Percentiles rank a stretch among this genome's conserved stretches.
Conservation (phyloP, 2,888 invertebrate species). For the Artemia sinica region DNA sequence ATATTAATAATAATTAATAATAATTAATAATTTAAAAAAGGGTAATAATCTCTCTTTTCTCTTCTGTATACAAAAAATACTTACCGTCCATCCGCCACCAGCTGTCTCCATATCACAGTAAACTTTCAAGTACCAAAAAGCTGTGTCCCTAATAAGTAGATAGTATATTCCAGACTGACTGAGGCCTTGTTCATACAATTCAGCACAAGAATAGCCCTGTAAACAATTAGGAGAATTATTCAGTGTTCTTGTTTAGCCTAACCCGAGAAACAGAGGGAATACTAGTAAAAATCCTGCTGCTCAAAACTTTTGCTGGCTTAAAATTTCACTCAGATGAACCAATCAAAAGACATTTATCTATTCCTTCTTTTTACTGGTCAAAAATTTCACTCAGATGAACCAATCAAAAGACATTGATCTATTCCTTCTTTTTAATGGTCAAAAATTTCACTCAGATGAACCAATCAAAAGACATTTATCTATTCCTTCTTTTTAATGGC, state of each 20-base stretch:
- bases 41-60: no score
- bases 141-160: conserved; percentile 71
- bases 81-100: conserved; percentile 85
- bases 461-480: no score
- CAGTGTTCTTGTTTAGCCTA: neutral
- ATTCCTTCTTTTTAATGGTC: no score
- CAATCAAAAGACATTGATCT: no score
- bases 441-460: no score
- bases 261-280: neutral
- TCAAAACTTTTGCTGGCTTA: neutral
- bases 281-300: neutral
- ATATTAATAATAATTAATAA: no score
- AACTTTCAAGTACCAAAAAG: conserved; percentile 81
- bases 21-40: no score
- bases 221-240: neutral
- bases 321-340: no score
- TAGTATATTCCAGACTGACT: conserved; percentile 71
- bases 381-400: neutral
- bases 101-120: conserved; percentile 73
- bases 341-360: no score
- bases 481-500: conserved; percentile 9
- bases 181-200: conserved; percentile 67
- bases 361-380: conserved; percentile 1
- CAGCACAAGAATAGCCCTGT: conserved; percentile 73
- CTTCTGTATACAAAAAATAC: conserved; percentile 28